These are phyloP conservation scores for Hycleus phaleratus DNA, from an alignment of 1,140 invertebrate species.

Conservation along the genomic window DNA sequence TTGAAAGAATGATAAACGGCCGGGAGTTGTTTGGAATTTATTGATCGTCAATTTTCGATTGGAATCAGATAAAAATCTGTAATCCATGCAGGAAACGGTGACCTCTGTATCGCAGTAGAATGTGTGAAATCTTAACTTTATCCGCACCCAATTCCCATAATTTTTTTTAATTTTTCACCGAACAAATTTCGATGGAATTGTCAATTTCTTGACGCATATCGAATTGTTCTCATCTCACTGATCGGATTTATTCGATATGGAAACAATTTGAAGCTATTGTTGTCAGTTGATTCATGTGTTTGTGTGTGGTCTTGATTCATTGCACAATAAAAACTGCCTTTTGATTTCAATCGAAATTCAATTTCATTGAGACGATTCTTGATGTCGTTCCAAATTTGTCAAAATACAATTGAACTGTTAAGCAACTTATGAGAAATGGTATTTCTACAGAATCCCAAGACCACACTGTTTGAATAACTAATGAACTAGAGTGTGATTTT, in stretches of 20 bases:
- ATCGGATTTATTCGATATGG: constrained; percentile 3
- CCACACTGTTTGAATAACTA: no score
- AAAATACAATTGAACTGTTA: no score
- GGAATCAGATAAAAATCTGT: constrained; percentile 12
- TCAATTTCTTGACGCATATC: background rate
- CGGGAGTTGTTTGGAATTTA: no score
- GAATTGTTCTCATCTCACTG: background rate
- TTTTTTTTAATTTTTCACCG: no score
- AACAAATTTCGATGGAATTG: background rate
- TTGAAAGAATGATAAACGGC: no score
- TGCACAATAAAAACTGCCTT: background rate
- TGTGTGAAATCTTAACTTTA: constrained; percentile 22
- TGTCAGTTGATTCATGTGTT: background rate
- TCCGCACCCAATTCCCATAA: constrained; percentile 34
- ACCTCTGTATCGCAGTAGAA: constrained; percentile 26
- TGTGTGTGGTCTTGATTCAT: constrained; percentile 11
- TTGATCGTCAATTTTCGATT: no score
- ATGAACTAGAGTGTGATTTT: no score
- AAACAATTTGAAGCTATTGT: constrained; percentile 2
- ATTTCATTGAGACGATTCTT: no score
- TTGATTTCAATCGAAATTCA: no score
- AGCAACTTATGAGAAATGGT: no score
- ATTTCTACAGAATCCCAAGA: no score
- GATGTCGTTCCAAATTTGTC: no score
- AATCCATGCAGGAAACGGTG: constrained; percentile 23